phyloP scores from a whole-genome alignment of 2,113 vertebrate genomes.

The Motacilla alba region DNA sequence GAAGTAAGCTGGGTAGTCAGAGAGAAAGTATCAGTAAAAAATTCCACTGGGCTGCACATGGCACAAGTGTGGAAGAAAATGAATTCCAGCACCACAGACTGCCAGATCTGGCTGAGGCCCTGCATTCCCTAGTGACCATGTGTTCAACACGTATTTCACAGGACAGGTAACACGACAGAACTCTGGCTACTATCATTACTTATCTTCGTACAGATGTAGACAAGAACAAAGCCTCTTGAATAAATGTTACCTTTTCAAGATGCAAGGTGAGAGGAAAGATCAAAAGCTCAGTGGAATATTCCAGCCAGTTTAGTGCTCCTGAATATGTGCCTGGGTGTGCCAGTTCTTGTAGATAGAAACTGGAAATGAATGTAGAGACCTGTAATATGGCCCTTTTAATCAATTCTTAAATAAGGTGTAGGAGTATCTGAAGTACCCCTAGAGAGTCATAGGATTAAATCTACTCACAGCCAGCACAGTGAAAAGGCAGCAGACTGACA shows the following conservation, averaged over 20 bases:
- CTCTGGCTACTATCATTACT: neutral
- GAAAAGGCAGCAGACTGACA: neutral
- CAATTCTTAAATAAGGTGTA: neutral
- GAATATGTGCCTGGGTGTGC: neutral
- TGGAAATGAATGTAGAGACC: neutral
- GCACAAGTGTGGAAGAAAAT: neutral
- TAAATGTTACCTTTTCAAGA: neutral
- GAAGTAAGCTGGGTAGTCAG: neutral
- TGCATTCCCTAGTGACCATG: neutral
- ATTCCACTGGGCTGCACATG: neutral
- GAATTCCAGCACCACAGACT: neutral
- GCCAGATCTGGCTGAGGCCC: neutral
- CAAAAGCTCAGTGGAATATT: neutral
- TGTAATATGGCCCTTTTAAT: neutral
- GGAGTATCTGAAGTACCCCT: neutral
- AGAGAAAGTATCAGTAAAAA: neutral
- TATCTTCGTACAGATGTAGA: neutral
- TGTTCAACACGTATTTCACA: neutral
- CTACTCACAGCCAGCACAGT: neutral
- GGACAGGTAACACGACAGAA: neutral
- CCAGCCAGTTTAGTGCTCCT: neutral
- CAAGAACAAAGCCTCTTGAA: neutral
- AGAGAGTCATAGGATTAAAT: neutral
- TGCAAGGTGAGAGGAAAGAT: neutral
- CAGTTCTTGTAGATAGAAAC: neutral